These are phyloP conservation scores for Scaptomyza pallida DNA, from an alignment of 1,140 invertebrate species.

Conservation along the genomic window DNA sequence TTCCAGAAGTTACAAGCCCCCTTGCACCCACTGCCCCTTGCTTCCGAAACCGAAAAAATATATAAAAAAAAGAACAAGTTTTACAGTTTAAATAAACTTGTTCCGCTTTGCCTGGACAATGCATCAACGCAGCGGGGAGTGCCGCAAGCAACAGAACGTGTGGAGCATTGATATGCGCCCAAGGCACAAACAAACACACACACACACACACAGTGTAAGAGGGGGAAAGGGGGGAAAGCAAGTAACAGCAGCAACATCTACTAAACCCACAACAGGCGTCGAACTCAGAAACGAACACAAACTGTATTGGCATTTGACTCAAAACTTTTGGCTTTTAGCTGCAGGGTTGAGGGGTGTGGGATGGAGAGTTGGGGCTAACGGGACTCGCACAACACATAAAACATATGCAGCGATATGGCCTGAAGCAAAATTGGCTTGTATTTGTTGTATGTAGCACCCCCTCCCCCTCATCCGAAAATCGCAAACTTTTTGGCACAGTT, in stretches of 20 bases:
- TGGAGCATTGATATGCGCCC: conserved; percentile 71
- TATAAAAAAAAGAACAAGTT: conserved; percentile 63
- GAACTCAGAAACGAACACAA: conserved; percentile 49
- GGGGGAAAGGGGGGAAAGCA: neutral
- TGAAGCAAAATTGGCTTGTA: conserved; percentile 44
- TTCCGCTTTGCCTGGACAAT: conserved; percentile 69
- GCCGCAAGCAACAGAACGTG: conserved; percentile 54
- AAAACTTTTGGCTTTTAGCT: conserved; percentile 69
- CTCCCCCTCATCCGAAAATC: too few species aligned
- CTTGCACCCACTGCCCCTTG: neutral
- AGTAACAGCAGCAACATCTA: conserved; percentile 6
- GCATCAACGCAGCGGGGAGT: conserved; percentile 23
- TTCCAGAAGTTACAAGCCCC: conserved; percentile 36
- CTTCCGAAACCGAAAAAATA: neutral
- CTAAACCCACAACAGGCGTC: conserved; percentile 37
- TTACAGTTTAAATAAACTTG: conserved; percentile 81
- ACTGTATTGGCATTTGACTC: conserved; percentile 80
- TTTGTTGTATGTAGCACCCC: conserved; percentile 63
- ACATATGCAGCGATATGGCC: conserved; percentile 49
- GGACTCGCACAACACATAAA: conserved; percentile 34
- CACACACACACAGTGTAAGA: neutral
- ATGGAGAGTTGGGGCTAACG: too few species aligned
- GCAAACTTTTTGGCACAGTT: conserved; percentile 74
- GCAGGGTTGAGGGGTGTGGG: neutral
- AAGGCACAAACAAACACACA: conserved; percentile 38